Evolutionary conservation across 2,888 invertebrate genomes (phyloP), one percentile per base, ranked within the genome.

Genomic region (Ennomos erosarius): DNA sequence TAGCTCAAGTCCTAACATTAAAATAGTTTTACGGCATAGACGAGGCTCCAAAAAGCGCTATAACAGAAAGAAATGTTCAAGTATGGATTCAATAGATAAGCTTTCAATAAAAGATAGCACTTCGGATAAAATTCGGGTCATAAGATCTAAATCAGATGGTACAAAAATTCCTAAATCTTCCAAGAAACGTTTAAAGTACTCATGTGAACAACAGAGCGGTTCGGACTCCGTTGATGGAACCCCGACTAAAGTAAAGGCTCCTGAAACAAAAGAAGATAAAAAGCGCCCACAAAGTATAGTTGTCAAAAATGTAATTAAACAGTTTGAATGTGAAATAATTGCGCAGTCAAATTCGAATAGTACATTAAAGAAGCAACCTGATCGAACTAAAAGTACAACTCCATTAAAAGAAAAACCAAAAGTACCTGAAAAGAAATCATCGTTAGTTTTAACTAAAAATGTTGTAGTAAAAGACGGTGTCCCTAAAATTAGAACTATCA

Each of bases 351-450:
- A 77, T 69, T 71, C 69, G 10, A 75, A 47, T 58, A 80, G 75
- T 61, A 82, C 85, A 58, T 69, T 88, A 68, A 93, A 90, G 68
- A 90, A 78, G 76, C 85, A 89, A 70, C 83, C 87, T 58, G 90
- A 81, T 60, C 79, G 76, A 74, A 68, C 64, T 37, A 81, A 80
- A 76, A 83, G 71, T 79, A 78, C 77, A 76, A 73, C 71, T 43
- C 74, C 75, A 50, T 38, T 76, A 56, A 90, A 85, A 84, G 90
- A 91, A 78, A 94, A 94, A 88, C 93, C 94, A 44, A 93, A 93
- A 89, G 90, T 94, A 86, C 94, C 94, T 84, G 94, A 93, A 84
- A 94, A 94, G 75, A 94, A 93, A 82, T 88, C 93, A 68, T 87
- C 90, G 68, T 70, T 93, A 85, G 84, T 89, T 34, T 82, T 93